Conservation (phyloP, 2,888 invertebrate species). For the Leucoptera coffeella region DNA sequence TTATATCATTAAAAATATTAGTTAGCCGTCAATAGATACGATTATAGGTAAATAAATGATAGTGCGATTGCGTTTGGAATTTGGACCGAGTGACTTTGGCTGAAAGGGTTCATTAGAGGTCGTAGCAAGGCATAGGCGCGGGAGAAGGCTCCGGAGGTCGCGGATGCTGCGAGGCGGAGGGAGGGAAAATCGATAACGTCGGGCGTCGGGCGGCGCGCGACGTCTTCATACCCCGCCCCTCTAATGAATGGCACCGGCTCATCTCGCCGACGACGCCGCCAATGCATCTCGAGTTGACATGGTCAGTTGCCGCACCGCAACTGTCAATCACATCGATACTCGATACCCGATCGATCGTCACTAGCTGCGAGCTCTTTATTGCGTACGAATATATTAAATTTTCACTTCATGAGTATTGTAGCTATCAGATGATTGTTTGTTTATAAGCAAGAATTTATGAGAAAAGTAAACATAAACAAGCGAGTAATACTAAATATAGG, state of each 20-base stretch:
- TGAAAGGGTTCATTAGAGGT: constrained; percentile 41
- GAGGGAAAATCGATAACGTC: constrained; percentile 48
- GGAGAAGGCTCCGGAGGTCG: constrained; percentile 52
- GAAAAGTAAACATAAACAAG: too few relatives aligned
- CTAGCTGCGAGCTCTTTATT: too few relatives aligned
- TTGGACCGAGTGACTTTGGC: constrained; percentile 49
- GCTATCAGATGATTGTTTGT: too few relatives aligned
- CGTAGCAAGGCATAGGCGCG: constrained; percentile 34
- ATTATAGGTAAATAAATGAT: too few relatives aligned
- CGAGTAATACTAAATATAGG: too few relatives aligned
- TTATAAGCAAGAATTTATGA: too few relatives aligned
- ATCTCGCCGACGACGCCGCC: constrained; percentile 32
- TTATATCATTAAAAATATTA: constrained; percentile 53
- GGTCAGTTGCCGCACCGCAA: not conserved
- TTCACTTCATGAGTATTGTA: too few relatives aligned
- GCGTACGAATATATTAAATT: too few relatives aligned
- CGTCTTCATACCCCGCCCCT: constrained; percentile 20
- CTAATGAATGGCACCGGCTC: constrained; percentile 51
- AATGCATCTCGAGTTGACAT: not conserved
- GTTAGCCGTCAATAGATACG: too few relatives aligned
- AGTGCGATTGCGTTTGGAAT: too few relatives aligned
- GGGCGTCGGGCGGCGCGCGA: constrained; percentile 40
- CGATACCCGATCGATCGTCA: too few relatives aligned
- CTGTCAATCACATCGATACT: not conserved
- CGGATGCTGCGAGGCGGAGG: constrained; percentile 46